Conservation (phyloP, 2,888 invertebrate species). For the Drosophila bunnanda region DNA sequence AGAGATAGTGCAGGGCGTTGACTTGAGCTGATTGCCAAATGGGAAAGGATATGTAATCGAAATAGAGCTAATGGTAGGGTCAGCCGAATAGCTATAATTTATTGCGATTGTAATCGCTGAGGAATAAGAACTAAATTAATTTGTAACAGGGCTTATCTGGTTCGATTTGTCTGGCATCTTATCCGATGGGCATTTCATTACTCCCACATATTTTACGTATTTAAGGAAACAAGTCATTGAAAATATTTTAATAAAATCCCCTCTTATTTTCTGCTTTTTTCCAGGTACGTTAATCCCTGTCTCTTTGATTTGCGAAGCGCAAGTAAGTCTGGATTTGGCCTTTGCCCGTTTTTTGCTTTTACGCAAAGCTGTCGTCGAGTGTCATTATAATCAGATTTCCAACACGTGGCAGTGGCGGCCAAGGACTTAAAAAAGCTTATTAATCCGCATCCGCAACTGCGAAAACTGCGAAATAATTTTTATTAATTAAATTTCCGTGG, state of each 20-base stretch:
- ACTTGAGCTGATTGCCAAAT: constrained; percentile 27
- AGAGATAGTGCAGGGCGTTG: constrained; percentile 36
- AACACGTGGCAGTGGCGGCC: constrained; percentile 43
- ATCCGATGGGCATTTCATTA: background rate
- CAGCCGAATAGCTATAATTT: constrained; percentile 18
- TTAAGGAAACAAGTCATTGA: background rate
- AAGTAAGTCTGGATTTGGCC: constrained; percentile 58
- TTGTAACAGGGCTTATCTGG: background rate
- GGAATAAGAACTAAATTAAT: constrained; percentile 15
- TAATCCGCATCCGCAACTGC: constrained; percentile 36
- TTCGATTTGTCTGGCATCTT: background rate
- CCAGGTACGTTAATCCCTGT: constrained; percentile 60
- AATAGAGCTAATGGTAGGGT: background rate
- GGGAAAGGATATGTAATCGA: constrained; percentile 4
- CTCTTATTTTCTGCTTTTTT: constrained; percentile 36
- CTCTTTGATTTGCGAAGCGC: constrained; percentile 52
- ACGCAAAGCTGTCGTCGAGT: constrained; percentile 46
- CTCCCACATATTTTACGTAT: background rate
- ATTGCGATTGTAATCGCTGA: constrained; percentile 5
- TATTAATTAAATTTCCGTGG: constrained; percentile 70
- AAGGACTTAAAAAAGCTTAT: constrained; percentile 31
- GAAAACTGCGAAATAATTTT: constrained; percentile 48
- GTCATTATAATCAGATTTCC: constrained; percentile 61
- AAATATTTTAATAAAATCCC: constrained; percentile 3
- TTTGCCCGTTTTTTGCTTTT: constrained; percentile 44